These are phyloP conservation scores for Takifugu flavidus DNA, from an alignment of 2,113 vertebrate species.

Conservation along the genomic window DNA sequence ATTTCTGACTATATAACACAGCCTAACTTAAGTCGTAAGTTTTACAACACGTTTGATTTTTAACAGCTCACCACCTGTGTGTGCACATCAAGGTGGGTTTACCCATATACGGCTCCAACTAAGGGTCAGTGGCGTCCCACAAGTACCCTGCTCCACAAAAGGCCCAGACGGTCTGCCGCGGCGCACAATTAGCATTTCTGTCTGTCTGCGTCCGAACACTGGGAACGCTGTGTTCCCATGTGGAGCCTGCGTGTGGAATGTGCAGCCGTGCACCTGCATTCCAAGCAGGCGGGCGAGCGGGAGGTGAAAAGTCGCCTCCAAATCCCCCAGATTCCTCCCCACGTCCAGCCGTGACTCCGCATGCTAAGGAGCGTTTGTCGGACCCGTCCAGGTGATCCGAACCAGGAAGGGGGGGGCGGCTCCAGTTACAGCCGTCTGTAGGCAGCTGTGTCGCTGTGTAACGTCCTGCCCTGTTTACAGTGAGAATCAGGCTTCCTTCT, in stretches of 20 bases:
- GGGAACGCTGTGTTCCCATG: slow-evolving; percentile 55
- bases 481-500: slow-evolving; percentile 1
- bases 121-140: not conserved
- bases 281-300: slow-evolving; percentile 7
- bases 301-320: slow-evolving; percentile 14
- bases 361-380: slow-evolving; percentile 5
- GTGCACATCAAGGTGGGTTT: not conserved
- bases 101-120: not conserved
- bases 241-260: slow-evolving; percentile 50
- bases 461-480: slow-evolving; percentile 43
- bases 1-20: not conserved
- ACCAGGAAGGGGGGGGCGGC: slow-evolving; percentile 16
- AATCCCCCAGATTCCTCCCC: slow-evolving; percentile 8
- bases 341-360: slow-evolving; percentile 25
- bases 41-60: not conserved
- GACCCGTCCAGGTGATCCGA: no score
- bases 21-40: not conserved
- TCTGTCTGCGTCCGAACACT: slow-evolving; percentile 28
- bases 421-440: not conserved
- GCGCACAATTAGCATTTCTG: slow-evolving; percentile 29
- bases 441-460: slow-evolving; percentile 1
- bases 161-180: slow-evolving; percentile 5
- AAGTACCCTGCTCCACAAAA: not conserved
- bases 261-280: slow-evolving; percentile 65
- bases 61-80: not conserved